Base-by-base conservation (phyloP, 2,888 invertebrate genomes). In the Tanytarsus gracilentus region DNA sequence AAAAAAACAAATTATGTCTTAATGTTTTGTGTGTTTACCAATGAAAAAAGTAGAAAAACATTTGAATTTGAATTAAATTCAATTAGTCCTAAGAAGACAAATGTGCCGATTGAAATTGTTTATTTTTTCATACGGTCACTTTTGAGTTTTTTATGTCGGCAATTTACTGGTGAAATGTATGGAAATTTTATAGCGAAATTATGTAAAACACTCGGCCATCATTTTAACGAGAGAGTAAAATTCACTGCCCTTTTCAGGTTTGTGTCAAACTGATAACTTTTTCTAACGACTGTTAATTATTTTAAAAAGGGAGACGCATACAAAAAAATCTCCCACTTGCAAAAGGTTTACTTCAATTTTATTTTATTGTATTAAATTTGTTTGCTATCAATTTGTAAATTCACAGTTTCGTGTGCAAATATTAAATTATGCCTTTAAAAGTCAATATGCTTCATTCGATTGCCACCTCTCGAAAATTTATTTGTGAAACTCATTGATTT, bases 401-500 rank as follows among this genome's bases (percentile, higher is more conserved):
- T n/a, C n/a, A n/a, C n/a, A n/a, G n/a, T n/a, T n/a, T n/a, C n/a
- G n/a, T n/a, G n/a, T n/a, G n/a, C n/a, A n/a, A n/a, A n/a, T 30
- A 30, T 30, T 30, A 9, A 8, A 30, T 30, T 11, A 11, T 9
- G 6, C 26, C 16, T 49, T 49, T 27, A 27, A 51, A 51, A 55
- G 29, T 39, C 53, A 55, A 55, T 39, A 36, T 55, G 53, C n/a
- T 55, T 8, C 16, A 7, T n/a, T n/a, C n/a, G n/a, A n/a, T n/a
- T n/a, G n/a, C n/a, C n/a, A n/a, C n/a, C n/a, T n/a, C n/a, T n/a
- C n/a, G n/a, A n/a, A 55, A 50, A 27, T 16, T 9, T 26, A 7
- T 23, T 26, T 50, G 52, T n/a, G n/a, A 51, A 14, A 51, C 23
- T 39, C 53, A 55, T 55, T 55, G 53, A 55, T 55, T 55, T 55